Conservation (phyloP, 2,797 vertebrate genomes). For the Trachurus trachurus region DNA sequence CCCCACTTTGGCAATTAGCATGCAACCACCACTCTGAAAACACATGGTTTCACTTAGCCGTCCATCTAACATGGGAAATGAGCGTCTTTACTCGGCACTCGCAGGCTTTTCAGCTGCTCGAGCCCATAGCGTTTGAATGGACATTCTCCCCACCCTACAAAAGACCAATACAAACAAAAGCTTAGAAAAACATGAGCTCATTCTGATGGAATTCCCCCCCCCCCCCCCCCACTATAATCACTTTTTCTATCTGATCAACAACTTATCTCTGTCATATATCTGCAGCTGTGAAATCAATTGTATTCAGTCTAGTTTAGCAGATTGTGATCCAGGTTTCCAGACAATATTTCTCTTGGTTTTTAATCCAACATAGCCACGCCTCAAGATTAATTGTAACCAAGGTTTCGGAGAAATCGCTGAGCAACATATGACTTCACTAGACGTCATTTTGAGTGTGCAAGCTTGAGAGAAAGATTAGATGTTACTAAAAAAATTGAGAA, state of each 20-base stretch:
- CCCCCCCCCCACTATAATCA: conserved; percentile 58
- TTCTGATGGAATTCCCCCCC: conserved; percentile 37
- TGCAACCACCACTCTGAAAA: conserved; percentile 64
- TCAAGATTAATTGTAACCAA: background rate
- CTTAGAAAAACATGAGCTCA: conserved; percentile 75
- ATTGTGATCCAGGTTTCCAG: conserved; percentile 12
- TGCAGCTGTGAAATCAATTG: conserved; percentile 50
- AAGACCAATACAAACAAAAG: conserved; percentile 61
- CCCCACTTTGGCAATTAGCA: conserved; percentile 79
- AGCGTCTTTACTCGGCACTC: conserved; percentile 59
- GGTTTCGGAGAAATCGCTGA: conserved; percentile 3
- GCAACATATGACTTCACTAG: background rate
- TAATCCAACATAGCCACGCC: background rate
- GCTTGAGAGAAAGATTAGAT: background rate
- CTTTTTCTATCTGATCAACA: conserved; percentile 53
- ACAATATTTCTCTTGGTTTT: conserved; percentile 12
- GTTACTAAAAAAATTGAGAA: background rate
- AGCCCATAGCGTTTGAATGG: conserved; percentile 54
- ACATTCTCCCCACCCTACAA: conserved; percentile 41
- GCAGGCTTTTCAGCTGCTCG: conserved; percentile 44
- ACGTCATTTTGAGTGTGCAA: background rate
- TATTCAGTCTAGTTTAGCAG: background rate
- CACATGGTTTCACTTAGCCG: conserved; percentile 86
- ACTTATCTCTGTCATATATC: conserved; percentile 47
- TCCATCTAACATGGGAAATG: conserved; percentile 81